Conservation (phyloP, 2,113 vertebrate species). For the Rhea pennata region DNA sequence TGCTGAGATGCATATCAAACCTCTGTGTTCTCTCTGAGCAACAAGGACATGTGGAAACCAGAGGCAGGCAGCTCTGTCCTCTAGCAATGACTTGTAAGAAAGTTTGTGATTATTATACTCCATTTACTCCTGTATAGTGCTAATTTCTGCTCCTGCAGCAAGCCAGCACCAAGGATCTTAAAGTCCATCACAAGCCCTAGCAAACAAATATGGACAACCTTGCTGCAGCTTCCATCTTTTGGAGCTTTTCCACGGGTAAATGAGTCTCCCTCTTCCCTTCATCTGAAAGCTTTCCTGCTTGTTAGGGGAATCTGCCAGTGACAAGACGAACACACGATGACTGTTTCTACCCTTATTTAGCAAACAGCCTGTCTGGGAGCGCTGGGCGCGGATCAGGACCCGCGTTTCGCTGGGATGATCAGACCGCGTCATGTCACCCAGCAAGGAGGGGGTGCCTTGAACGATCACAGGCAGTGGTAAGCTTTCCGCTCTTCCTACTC, state of each 20-base stretch:
- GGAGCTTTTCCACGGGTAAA: background rate
- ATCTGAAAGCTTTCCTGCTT: background rate
- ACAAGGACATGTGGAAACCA: background rate
- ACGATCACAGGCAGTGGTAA: background rate
- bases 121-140: too few relatives aligned
- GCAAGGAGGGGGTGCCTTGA: background rate
- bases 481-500: background rate
- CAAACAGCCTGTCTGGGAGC: accelerated
- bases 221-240: background rate
- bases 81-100: background rate
- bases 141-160: background rate
- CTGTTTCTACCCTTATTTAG: accelerated
- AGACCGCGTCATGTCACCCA: background rate
- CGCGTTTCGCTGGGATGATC: background rate
- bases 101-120: background rate
- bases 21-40: background rate
- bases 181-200: accelerated
- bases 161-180: background rate
- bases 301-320: background rate
- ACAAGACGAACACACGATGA: background rate
- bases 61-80: background rate
- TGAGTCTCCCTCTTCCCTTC: background rate
- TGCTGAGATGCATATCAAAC: background rate
- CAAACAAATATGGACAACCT: background rate
- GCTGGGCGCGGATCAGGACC: background rate